Evolutionary conservation across 1,140 invertebrate species (phyloP), one percentile per base, ranked within the genome.

Genomic region (Drosophila aff.): DNA sequence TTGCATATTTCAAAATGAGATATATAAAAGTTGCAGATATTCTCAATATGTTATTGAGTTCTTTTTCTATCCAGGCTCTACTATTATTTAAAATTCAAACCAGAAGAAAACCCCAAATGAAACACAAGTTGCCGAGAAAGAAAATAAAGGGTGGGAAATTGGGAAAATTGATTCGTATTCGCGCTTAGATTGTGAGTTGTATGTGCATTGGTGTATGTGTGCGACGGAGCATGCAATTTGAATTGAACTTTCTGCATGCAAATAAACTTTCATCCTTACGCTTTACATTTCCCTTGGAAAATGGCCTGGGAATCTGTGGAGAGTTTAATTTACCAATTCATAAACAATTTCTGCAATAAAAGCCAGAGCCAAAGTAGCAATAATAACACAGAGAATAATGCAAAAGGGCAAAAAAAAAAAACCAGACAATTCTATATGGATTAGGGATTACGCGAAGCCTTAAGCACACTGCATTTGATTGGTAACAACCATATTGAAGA

Each of bases 321-420:
- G 81, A 82, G 82, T 86, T 86, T 86, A 86, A 86, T 86, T 86
- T 86, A 80, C 83, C 83, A 86, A 86, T 86, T 86, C 83, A 87
- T 86, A 86, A 86, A 89, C 83, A 86, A 86, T 89, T 86, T 83
- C 49, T 47, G 83, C 76, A 87, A 83, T 86, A 86, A 86, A 87
- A 83, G 57, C 62, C 69, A 47, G 72, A 64, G 59, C 44, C 76
- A 69, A 87, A 89, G 83, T 80, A 83, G 74, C 79, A 73, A 80
- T 66, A 87, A 86, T 86, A 86, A 80, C 79, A 82, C 76, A 82
- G 72, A 77, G 74, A 86, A 79, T 64, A 82, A 81, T 23, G 23
- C 23, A 23, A 23, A 23, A 3, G 23, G 23, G 23, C 23, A 23
- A 23, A 23, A 3, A 23, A 23, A 23, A 3, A 23, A 23, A 23